phyloP scores from a whole-genome alignment of 1,140 invertebrate species.

The Bombus pascuorum region DNA sequence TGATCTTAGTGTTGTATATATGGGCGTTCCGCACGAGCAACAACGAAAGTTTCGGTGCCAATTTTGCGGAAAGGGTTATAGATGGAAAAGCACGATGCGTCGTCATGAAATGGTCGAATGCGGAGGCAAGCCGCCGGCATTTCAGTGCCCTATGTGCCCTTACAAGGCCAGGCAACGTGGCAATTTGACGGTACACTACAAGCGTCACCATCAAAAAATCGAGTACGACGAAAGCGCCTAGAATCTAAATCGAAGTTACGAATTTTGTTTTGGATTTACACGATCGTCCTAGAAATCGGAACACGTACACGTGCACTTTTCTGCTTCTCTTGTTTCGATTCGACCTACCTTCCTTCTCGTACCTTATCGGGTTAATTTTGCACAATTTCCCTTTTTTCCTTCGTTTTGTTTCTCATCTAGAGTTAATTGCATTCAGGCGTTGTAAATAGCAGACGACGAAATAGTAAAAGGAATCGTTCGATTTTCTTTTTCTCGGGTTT shows the following conservation, averaged over 20 bases:
- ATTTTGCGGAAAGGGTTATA: conserved; percentile 90
- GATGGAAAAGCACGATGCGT: conserved; percentile 91
- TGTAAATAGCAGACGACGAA: conserved; percentile 5
- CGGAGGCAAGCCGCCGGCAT: conserved; percentile 91
- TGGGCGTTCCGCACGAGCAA: conserved; percentile 83
- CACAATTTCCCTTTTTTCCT: background rate
- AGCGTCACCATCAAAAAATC: conserved; percentile 87
- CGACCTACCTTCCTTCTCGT: background rate
- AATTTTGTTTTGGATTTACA: background rate
- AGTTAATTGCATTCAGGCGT: too few relatives aligned
- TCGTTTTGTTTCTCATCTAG: background rate
- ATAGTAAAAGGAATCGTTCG: background rate
- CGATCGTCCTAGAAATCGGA: conserved; percentile 29
- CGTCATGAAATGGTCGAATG: conserved; percentile 93
- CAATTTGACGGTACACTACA: conserved; percentile 91
- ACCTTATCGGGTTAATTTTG: background rate
- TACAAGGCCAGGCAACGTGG: conserved; percentile 91
- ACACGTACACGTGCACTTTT: background rate
- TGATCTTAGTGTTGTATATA: conserved; percentile 76
- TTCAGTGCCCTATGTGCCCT: conserved; percentile 91
- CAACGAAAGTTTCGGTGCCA: conserved; percentile 88
- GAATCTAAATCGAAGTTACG: background rate
- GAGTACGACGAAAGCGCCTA: conserved; percentile 68
- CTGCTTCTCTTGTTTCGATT: background rate
- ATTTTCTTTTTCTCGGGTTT: background rate